Base-by-base conservation (phyloP, 2,113 vertebrate genomes). In the Notiomystis cincta region DNA sequence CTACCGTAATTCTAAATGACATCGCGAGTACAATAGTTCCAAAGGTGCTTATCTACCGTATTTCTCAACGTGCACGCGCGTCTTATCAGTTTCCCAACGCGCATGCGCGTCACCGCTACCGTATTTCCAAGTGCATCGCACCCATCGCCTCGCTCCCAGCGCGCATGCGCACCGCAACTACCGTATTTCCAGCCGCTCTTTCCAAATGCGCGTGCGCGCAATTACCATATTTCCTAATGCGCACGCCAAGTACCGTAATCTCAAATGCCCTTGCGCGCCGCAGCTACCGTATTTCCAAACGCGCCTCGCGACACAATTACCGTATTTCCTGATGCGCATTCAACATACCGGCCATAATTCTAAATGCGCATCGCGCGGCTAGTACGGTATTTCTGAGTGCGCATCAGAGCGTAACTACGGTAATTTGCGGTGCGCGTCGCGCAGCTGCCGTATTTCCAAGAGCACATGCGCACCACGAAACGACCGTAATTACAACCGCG, bases 121-220 rank as follows among this genome's bases (percentile, higher is more conserved):
- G 61, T 76, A 76, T 1, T 50, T 75, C 4, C 5, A 7, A 15
- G 40, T 5, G n/a, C 22, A 23, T 15, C 5, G n/a, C n/a, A 4
- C 12, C 2, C 4, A 0, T 0, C 0, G 3, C 1, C 3, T 10
- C 1, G 4, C 28, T 24, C 24, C 15, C 5, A n/a, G 6, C 1
- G 42, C 1, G 42, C 60, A 48, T 45, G 48, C 47, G 67, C 67
- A 12, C 3, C 4, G 4, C 9, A 4, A 3, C 18, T 15, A 14
- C 48, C 14, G 47, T 53, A 45, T 16, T 44, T 31, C 1, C 31
- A 11, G 6, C 1, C 0, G 5, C 31, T 1, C 5, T 5, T 38
- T 4, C 19, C 7, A 7, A 25, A 19, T 0, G 19, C 58, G 4
- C 58, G 15, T 47, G 69, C n/a, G n/a, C 50, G 23, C 1, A 18